phyloP scores from a whole-genome alignment of 2,888 invertebrate genomes.

The Hirtodrosophila confusa region DNA sequence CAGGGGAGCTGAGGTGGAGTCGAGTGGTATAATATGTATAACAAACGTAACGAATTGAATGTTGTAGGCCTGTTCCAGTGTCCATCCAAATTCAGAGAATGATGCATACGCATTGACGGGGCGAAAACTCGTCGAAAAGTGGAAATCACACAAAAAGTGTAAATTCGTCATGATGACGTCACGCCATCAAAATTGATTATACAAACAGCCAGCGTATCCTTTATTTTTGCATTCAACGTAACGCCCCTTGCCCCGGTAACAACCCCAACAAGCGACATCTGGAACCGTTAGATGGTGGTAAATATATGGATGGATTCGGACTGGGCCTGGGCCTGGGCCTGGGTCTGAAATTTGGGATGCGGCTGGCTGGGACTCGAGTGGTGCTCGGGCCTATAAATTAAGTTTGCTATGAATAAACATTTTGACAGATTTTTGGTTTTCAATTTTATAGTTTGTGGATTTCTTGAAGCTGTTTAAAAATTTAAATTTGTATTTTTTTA shows the following conservation, averaged over 20 bases:
- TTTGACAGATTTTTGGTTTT: conserved; percentile 74
- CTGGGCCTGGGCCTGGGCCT: conserved; percentile 5
- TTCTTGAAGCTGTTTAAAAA: conserved; percentile 53
- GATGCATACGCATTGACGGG: conserved; percentile 35
- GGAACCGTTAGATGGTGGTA: conserved; percentile 15
- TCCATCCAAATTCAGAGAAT: conserved; percentile 37
- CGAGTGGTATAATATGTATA: conserved; percentile 66
- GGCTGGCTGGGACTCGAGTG: conserved; percentile 20
- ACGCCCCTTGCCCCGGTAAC: conserved; percentile 36
- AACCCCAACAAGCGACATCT: conserved; percentile 42
- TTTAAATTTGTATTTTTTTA: conserved; percentile 50
- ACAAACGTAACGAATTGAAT: conserved; percentile 78
- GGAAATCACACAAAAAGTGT: conserved; percentile 69
- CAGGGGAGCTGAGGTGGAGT: conserved; percentile 15
- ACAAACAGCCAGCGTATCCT: conserved; percentile 74
- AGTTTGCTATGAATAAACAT: conserved; percentile 78
- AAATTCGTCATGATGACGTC: conserved; percentile 84
- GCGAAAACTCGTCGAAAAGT: conserved; percentile 47
- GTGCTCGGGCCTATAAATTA: conserved; percentile 45
- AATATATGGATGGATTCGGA: neutral
- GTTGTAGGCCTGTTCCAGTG: conserved; percentile 54
- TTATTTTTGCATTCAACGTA: conserved; percentile 57
- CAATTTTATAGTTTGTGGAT: conserved; percentile 61
- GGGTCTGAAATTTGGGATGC: conserved; percentile 1
- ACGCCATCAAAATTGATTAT: conserved; percentile 82